Evolutionary conservation across 2,113 vertebrate species (phyloP), one percentile per base, ranked within the genome.

Genomic region (Phrynosoma platyrhinos): DNA sequence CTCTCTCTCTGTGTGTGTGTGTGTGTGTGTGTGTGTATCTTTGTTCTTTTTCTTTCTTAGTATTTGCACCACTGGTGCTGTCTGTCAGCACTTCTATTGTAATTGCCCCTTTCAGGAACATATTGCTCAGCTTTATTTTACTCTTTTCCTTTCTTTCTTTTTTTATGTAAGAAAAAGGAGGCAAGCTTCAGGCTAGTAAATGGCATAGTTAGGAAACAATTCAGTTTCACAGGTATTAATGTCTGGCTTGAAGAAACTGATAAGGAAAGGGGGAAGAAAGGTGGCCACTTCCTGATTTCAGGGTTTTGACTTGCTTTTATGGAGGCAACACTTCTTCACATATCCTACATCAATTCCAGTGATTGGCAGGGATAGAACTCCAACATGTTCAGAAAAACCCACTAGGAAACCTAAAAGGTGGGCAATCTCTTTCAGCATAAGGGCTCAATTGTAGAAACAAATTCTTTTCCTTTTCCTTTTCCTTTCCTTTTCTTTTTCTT

Each of bases 151-250:
- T 18, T 18, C 58, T 25, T n/a, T 40, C 9, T 47, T 85, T n/a
- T 79, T 66, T 40, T 68, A 79, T 68, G 13, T 32, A 55, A 18
- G 52, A 55, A 66, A 71, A 40, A 42, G 52, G 96, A 95, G 93
- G 94, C 92, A 94, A 90, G 93, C 95, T 97, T 86, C 71, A 75
- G 93, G 94, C 96, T 95, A 94, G 95, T 92, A 93, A 95, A 86
- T 93, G 95, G 93, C 91, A 88, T 92, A 89, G 89, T 87, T 91
- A 93, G 90, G 91, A 96, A 92, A 87, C 90, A 86, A 79, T 94
- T 95, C 21, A 92, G 83, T 91, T 93, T 94, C 92, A 90, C 91
- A 94, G 91, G 88, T 93, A 80, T 1, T 47, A 36, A 36, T 47
- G 5, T 3, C 84, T 90, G 79, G 83, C 52, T 91, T 91, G 91